Evolutionary conservation across 2,113 vertebrate genomes (phyloP), one percentile per base, ranked within the genome.

Genomic region (Arvicanthis niloticus): DNA sequence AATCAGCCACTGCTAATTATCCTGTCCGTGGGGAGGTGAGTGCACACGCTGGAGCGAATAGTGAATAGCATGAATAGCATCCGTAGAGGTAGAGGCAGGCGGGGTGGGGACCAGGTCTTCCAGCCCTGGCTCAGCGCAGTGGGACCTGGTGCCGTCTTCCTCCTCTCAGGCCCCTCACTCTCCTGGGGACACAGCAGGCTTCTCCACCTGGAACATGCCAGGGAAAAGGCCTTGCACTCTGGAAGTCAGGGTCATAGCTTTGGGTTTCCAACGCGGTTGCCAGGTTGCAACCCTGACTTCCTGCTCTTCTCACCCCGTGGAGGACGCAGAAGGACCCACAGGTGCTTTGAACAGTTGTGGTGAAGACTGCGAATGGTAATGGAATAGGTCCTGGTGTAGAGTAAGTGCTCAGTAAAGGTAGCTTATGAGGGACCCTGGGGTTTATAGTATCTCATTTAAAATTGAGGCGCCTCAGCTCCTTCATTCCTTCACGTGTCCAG

Each of bases 1-100:
- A 98, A 98, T 98, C 97, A 98, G 97, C 87, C 37, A 1, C 7
- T 0, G 85, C 67, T 98, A 98, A 98, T 98, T 98, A 97, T 67
- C 6, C 88, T 51, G 95, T 93, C 91, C 4, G 17, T 94, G 5
- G 98, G 96, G 97, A 91, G 58, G 68, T 56, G 96, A 97, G 75
- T 40, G 0, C 0, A 5, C 4, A 34, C 5, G 3, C n/a, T 2
- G 42, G 91, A 80, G 58, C 8, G 88, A 56, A 12, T 26, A 34
- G 42, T 5, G 82, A 77, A 9, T 16, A 60, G n/a, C 10, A 1
- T 40, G 11, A n/a, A n/a, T n/a, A n/a, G n/a, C n/a, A n/a, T n/a
- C n/a, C n/a, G n/a, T n/a, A n/a, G n/a, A n/a, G n/a, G 37, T 29
- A 21, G 24, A 37, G 51, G 37, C 45, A 45, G 45, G 45, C 45